phyloP scores from a whole-genome alignment of 1,140 invertebrate genomes.

The Drosophila elegans region DNA sequence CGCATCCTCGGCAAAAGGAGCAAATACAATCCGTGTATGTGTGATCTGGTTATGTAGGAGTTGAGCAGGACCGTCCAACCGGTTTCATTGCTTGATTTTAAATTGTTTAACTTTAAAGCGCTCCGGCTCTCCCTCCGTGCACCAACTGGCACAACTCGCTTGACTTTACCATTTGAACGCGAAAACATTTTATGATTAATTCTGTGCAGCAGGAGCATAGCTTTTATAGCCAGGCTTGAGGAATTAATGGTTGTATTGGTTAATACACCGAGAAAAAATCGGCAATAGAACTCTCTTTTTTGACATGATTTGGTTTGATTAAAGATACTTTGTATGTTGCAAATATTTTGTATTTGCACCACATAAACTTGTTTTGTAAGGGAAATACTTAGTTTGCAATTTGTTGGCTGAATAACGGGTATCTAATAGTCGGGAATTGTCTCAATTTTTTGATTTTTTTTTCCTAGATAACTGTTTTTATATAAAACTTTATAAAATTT shows the following conservation, averaged over 20 bases:
- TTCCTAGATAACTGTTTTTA: no score
- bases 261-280: no score
- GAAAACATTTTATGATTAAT: conserved; percentile 34
- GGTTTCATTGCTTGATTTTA: background rate
- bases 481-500: no score
- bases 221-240: conserved; percentile 41
- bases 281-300: no score
- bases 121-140: conserved; percentile 12
- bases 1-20: conserved; percentile 62
- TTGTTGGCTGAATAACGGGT: no score
- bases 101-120: background rate
- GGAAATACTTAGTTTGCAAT: no score
- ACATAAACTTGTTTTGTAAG: no score
- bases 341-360: no score
- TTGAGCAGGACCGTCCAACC: conserved; percentile 51
- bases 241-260: background rate
- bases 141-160: background rate
- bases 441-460: no score
- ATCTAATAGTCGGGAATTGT: no score
- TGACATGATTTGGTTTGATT: no score
- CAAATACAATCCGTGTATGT: conserved; percentile 65
- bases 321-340: no score
- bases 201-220: background rate
- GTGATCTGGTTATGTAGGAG: conserved; percentile 43
- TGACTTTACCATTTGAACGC: conserved; percentile 3